phyloP scores from a whole-genome alignment of 2,797 vertebrate genomes.

The Leuciscus waleckii region DNA sequence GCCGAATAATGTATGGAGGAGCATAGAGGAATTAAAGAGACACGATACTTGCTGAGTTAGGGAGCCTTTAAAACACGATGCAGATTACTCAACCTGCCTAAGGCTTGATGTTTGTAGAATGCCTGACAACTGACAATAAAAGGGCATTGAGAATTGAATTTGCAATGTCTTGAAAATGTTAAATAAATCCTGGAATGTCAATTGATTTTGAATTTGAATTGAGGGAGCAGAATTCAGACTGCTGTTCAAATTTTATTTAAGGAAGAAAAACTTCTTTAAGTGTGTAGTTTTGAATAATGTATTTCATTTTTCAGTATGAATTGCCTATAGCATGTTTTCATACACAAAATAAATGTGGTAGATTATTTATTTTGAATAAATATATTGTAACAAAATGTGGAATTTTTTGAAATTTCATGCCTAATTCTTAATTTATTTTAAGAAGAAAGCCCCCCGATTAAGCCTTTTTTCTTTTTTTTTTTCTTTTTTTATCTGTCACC shows the following conservation, averaged over 20 bases:
- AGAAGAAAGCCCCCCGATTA: neutral
- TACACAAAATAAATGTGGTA: neutral
- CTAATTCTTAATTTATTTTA: neutral
- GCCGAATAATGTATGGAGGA: conserved; percentile 55
- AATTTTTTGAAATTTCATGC: too few species aligned
- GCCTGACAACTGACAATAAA: neutral
- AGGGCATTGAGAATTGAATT: neutral
- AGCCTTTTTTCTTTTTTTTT: too few species aligned
- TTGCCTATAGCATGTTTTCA: neutral
- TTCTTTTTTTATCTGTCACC: too few species aligned
- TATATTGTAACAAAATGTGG: neutral
- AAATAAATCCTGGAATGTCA: neutral
- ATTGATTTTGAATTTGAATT: neutral
- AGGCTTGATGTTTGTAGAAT: neutral
- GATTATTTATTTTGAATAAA: too few species aligned
- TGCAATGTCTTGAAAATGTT: neutral
- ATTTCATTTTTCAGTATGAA: neutral
- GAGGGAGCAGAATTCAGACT: neutral
- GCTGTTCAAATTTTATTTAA: neutral
- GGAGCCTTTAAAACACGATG: conserved; percentile 13
- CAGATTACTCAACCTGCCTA: conserved; percentile 11
- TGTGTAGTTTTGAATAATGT: neutral
- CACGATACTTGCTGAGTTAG: conserved; percentile 44
- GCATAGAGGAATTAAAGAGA: conserved; percentile 54
- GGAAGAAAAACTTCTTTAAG: too few species aligned